These are phyloP conservation scores for Cygnus buccinator DNA, from an alignment of 2,113 vertebrate species.

Conservation along the genomic window DNA sequence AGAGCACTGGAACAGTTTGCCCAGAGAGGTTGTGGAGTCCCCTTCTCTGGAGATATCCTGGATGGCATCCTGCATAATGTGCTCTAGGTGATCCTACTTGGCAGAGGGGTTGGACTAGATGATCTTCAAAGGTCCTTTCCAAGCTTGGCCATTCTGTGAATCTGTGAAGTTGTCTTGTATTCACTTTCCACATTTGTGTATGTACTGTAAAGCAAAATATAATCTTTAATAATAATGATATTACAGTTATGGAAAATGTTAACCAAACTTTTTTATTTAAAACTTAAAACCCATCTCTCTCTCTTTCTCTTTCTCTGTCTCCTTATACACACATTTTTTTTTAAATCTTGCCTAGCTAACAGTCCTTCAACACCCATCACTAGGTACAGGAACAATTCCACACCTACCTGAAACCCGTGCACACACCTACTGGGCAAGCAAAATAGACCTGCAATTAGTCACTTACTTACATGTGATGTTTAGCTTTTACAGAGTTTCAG, in stretches of 20 bases:
- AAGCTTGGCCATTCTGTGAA: too few relatives aligned
- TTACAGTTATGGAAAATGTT: background rate
- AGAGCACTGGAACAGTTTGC: too few relatives aligned
- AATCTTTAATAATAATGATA: background rate
- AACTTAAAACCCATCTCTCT: fast-evolving
- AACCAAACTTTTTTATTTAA: background rate
- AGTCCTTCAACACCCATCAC: background rate
- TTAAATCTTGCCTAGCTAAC: background rate
- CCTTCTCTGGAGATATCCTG: too few relatives aligned
- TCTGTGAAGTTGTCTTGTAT: background rate
- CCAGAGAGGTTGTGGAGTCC: too few relatives aligned
- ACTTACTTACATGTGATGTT: background rate
- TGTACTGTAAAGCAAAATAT: background rate
- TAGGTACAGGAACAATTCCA: background rate
- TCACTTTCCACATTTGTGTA: background rate
- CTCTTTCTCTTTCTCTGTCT: too few relatives aligned
- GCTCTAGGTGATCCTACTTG: too few relatives aligned
- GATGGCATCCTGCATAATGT: too few relatives aligned
- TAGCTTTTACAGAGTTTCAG: background rate
- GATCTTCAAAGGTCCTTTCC: too few relatives aligned
- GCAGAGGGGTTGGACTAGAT: too few relatives aligned
- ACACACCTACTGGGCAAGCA: background rate
- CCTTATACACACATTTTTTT: background rate
- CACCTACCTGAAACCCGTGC: background rate
- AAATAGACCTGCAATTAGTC: background rate